Conservation (phyloP, 2,113 vertebrate species). For the Ibidorhyncha struthersii region DNA sequence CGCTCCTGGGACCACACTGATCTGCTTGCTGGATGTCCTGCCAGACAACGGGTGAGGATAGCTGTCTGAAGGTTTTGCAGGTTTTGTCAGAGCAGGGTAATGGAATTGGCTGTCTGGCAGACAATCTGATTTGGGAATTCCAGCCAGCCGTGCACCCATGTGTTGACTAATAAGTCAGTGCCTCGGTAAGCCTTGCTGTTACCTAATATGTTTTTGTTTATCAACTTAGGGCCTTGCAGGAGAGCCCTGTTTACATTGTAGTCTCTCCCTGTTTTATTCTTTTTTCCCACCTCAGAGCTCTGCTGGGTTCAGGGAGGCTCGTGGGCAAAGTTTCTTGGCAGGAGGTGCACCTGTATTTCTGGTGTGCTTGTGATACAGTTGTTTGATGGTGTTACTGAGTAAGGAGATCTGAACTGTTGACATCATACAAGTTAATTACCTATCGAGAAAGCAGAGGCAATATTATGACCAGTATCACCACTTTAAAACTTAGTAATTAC, state of each 20-base stretch:
- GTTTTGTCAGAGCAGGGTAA: constrained; percentile 12
- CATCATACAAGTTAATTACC: neutral
- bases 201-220: constrained; percentile 25
- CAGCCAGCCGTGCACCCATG: constrained; percentile 36
- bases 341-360: neutral
- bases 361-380: neutral
- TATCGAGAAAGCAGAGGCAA: neutral
- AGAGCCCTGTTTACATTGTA: neutral
- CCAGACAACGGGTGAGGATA: neutral
- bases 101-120: constrained; percentile 57
- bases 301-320: neutral
- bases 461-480: neutral
- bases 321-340: fast-evolving
- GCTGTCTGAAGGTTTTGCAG: constrained; percentile 33
- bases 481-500: neutral
- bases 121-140: constrained; percentile 64
- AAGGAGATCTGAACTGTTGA: neutral
- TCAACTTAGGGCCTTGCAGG: neutral
- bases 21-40: neutral
- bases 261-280: neutral
- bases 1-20: neutral
- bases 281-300: neutral
- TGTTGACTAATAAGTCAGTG: constrained; percentile 47
- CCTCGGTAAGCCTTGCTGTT: constrained; percentile 43
- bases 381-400: neutral